Evolutionary conservation across 2,888 invertebrate species (phyloP).

Genomic region (Eristalis intricaria): DNA sequence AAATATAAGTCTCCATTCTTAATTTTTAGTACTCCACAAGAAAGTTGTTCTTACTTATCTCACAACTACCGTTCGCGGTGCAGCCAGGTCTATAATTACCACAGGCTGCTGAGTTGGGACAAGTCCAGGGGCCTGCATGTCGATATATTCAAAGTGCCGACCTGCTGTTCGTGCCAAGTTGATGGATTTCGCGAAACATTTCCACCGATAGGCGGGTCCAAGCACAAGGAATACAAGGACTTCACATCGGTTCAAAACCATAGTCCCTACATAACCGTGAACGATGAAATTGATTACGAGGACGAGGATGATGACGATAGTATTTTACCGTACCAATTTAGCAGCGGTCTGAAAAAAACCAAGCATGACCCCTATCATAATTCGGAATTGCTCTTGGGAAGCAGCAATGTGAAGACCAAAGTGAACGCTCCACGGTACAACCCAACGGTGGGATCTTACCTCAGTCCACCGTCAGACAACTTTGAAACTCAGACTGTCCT

Average conservation of each 20-base stretch:
- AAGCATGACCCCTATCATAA: constrained; percentile 73
- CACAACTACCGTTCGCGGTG: constrained; percentile 91
- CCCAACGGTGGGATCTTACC: constrained; percentile 78
- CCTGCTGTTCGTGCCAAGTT: constrained; percentile 91
- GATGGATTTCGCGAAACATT: constrained; percentile 88
- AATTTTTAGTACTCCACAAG: constrained; percentile 85
- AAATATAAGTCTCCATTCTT: background rate
- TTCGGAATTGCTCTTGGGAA: constrained; percentile 75
- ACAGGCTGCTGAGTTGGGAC: constrained; percentile 91
- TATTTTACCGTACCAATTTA: constrained; percentile 69
- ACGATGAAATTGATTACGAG: constrained; percentile 78
- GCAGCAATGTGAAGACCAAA: constrained; percentile 76
- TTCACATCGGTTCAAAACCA: constrained; percentile 73
- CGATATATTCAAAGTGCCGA: constrained; percentile 92
- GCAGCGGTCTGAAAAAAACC: constrained; percentile 72
- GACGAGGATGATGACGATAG: constrained; percentile 78
- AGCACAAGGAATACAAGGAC: constrained; percentile 75
- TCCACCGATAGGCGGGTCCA: constrained; percentile 82
- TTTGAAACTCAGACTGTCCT: constrained; percentile 73
- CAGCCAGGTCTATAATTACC: constrained; percentile 91
- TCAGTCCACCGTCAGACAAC: constrained; percentile 78
- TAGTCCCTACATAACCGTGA: constrained; percentile 75
- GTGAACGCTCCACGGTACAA: constrained; percentile 72
- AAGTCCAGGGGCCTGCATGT: constrained; percentile 90
- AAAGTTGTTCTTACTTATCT: constrained; percentile 89